Evolutionary conservation across 1,140 invertebrate species (phyloP), one percentile per base, ranked within the genome.

Genomic region (Tenebrio molitor): DNA sequence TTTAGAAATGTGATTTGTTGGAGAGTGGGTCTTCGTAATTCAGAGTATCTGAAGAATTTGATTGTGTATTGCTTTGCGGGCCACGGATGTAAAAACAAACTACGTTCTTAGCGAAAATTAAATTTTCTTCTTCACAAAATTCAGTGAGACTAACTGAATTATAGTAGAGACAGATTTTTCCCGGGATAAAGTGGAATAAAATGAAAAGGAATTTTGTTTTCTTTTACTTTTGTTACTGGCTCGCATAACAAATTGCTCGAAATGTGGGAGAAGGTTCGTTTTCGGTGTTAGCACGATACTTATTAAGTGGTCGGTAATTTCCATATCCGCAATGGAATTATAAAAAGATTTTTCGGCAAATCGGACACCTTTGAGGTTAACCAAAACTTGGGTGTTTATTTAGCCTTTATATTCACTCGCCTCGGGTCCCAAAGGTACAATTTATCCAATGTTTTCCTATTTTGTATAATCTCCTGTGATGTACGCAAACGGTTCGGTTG

Each of bases 371-470:
- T 8, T 29, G 50, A 58, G 50, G 23, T 33, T 58, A 58, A 34
- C 50, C 50, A 58, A 14, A 58, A 58, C 50, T 58, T 58, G 50
- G 36, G 64, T 66, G 39, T 44, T 66, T 66, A 66, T 66, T 29
- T 42, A 29, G 44, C 64, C 42, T 66, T 65, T 41, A 58, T 58
- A 58, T 42, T 44, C 19, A 66, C 25, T 66, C 64, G 42, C 23
- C n/a, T 5, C 16, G 5, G 21, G 36, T 44, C 64, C 36, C 64
- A 15, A 23, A 1, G 64, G 64, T 21, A 44, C 64, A 66, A 44
- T 42, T 66, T 44, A 65, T 65, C 15, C 63, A 41, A 65, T 65
- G 63, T 65, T 65, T 65, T 65, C 63, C 33, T 58, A 25, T 58
- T 46, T 58, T 58, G 50, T 58, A 58, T 58, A 58, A 58, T 58